Evolutionary conservation across 2,888 invertebrate genomes (phyloP), one percentile per base, ranked within the genome.

Genomic region (Eueremaeus valkanovi): DNA sequence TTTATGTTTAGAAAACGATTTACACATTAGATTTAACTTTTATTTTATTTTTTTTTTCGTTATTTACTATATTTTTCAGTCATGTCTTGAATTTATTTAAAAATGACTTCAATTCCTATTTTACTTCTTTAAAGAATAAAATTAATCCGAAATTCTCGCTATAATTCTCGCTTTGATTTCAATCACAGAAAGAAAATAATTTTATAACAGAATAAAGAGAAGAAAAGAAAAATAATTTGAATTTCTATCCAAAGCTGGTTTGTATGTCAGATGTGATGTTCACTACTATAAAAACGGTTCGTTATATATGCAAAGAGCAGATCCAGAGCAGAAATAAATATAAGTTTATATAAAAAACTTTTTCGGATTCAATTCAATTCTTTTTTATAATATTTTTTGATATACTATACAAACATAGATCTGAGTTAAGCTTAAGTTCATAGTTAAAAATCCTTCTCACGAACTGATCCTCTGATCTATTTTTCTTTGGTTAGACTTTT

Each of bases 391-490:
- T 58, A 58, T 29, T 29, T 55, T n/a, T 58, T 58, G 29, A 58
- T 58, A 58, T 58, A 29, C 58, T 24, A 58, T 58, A 58, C 58
- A 29, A 58, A 58, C 58, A 58, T 58, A 58, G 58, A 58, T 58
- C 29, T 58, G 29, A 31, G 58, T 58, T 58, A 29, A 58, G 58
- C 58, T 29, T 58, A 58, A 58, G 58, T 58, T 29, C 24, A 24
- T 58, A 58, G 58, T 58, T 58, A 58, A 58, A 58, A 58, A 58
- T 29, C 58, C 58, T 58, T 58, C 29, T 21, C 58, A 58, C 58
- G 58, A 29, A 58, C 58, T 58, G 58, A 58, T 58, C 58, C 58
- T 3, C 29, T 58, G 58, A 58, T 58, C 58, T 58, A 16, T 58
- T 11, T 27, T 55, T 55, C 55, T 27, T 49, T 21, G 49, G 21